Base-by-base conservation (phyloP, 2,888 invertebrate species). In the Drosophila mimetica region DNA sequence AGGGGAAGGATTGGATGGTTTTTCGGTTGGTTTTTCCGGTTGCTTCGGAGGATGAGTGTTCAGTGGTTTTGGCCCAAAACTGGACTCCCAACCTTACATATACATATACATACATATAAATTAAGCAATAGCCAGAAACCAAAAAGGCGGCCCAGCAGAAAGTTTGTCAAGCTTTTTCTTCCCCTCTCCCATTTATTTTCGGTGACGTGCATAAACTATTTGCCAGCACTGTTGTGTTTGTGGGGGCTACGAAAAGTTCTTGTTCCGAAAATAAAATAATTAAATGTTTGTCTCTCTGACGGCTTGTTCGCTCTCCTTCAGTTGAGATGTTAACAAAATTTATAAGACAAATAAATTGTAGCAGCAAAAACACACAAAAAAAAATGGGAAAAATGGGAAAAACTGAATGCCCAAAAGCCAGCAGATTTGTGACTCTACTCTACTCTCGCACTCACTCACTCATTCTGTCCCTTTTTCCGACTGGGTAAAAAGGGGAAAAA, bases 331-430 rank as follows among this genome's bases (percentile, higher is more conserved):
- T 76, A 76, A 58, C 78, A 82, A 81, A 84, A 81, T 84, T 84
- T 84, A 81, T 81, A 84, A 84, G 81, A 77, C 82, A 79, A 79
- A 79, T 79, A 79, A 79, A 79, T 79, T 83, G 75, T 60, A 75
- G 65, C 71, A 74, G 63, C 67, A 44, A 34, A 46, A 77, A 34
- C 53, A 77, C 75, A 69, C 54, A 74, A 25, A 2, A 20, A 25
- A 25, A 7, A 25, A n/a, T n/a, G n/a, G n/a, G n/a, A n/a, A n/a
- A n/a, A n/a, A n/a, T n/a, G n/a, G 25, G 25, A 25, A 25, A 77
- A 71, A 77, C 9, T 37, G 53, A 46, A 58, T 60, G 57, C 32
- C 51, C 55, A 44, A 61, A 75, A 66, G 52, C 55, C 47, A 64
- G 53, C 81, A 79, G 78, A 79, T 79, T 79, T 79, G 78, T 79